phyloP scores from a whole-genome alignment of 2,888 invertebrate genomes.

The Hyles lineata region DNA sequence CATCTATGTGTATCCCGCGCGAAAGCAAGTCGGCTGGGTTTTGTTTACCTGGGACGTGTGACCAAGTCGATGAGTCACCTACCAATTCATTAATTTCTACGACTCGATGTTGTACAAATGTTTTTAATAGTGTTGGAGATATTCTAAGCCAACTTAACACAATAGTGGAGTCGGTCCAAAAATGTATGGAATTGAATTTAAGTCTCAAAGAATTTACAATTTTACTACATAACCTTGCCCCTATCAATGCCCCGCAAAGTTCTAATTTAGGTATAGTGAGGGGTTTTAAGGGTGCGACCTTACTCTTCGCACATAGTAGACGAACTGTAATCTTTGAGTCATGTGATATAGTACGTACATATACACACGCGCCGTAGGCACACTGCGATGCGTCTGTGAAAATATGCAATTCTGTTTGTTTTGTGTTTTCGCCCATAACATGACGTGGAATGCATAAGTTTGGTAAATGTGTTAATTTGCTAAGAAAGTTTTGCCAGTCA shows the following conservation, averaged over 20 bases:
- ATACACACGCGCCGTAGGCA: constrained; percentile 14
- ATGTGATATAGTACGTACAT: background rate
- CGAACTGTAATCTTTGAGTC: constrained; percentile 34
- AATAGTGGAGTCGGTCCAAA: constrained; percentile 32
- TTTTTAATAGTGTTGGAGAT: constrained; percentile 23
- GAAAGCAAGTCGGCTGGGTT: constrained; percentile 20
- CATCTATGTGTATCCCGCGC: background rate
- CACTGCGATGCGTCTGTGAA: constrained; percentile 30
- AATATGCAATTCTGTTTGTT: background rate
- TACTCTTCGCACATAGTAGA: constrained; percentile 14
- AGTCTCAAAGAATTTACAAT: constrained; percentile 13
- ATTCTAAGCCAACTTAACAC: constrained; percentile 29
- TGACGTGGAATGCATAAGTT: constrained; percentile 4
- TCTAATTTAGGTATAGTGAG: constrained; percentile 31
- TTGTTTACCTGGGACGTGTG: background rate
- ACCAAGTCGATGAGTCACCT: constrained; percentile 1
- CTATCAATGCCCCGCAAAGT: constrained; percentile 29
- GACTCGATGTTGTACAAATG: constrained; percentile 31
- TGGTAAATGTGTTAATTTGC: background rate
- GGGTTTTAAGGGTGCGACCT: no score
- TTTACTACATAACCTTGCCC: constrained; percentile 18
- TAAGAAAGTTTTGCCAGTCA: constrained; percentile 1
- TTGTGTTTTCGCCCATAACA: background rate
- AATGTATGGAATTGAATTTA: constrained; percentile 2
- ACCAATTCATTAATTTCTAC: constrained; percentile 28